These are phyloP conservation scores for Drosophila parthenogenetica DNA, from an alignment of 2,888 invertebrate species.

Conservation along the genomic window DNA sequence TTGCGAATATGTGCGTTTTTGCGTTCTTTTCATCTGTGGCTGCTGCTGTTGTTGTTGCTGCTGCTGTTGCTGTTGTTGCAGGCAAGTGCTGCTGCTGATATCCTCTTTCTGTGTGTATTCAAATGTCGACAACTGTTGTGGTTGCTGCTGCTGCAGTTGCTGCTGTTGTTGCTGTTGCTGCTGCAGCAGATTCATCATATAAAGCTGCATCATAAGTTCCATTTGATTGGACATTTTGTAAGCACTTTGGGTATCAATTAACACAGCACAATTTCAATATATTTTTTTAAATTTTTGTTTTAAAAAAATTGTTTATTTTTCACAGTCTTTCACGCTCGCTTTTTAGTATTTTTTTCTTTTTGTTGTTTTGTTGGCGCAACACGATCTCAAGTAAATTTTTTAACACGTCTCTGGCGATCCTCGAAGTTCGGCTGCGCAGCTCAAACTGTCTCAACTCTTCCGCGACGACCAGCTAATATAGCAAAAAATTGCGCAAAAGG, in stretches of 20 bases:
- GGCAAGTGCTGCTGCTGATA: constrained; percentile 70
- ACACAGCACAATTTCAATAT: constrained; percentile 41
- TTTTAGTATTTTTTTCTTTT: constrained; percentile 1
- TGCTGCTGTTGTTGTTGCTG: constrained; percentile 49
- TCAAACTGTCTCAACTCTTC: constrained; percentile 84
- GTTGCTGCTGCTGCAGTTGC: constrained; percentile 66
- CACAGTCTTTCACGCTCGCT: constrained; percentile 28
- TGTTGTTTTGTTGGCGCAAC: constrained; percentile 26
- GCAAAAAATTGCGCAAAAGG: constrained; percentile 60
- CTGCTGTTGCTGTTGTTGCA: constrained; percentile 38
- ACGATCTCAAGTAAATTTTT: constrained; percentile 41
- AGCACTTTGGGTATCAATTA: constrained; percentile 26
- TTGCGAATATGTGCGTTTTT: constrained; percentile 81
- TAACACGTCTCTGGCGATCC: constrained; percentile 60
- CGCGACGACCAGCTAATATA: constrained; percentile 77
- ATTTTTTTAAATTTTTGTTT: constrained; percentile 28
- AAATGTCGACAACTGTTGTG: constrained; percentile 34
- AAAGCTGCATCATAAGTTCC: constrained; percentile 84
- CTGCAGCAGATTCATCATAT: constrained; percentile 84
- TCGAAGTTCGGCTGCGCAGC: constrained; percentile 83
- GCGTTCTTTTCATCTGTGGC: constrained; percentile 71
- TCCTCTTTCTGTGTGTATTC: constrained; percentile 70
- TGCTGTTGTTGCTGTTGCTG: constrained; percentile 81
- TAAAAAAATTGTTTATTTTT: constrained; percentile 37
- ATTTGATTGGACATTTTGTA: constrained; percentile 82